These are phyloP conservation scores for Leptodirus hochenwartii DNA, from an alignment of 2,888 invertebrate genomes.

Conservation along the genomic window DNA sequence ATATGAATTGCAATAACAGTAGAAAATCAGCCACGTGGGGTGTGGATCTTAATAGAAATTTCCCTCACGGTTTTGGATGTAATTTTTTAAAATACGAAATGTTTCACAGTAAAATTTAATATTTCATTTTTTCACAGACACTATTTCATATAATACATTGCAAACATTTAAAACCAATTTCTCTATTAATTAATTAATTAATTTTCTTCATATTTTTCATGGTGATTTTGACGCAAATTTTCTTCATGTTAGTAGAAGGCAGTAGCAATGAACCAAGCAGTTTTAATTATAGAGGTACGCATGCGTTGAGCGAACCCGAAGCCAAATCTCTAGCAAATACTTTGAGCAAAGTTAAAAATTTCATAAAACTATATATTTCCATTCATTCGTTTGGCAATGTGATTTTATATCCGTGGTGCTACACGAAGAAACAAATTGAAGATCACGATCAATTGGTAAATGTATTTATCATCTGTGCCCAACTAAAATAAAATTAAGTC, in stretches of 20 bases:
- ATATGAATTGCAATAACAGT: conserved; percentile 13
- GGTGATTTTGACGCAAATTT: not conserved
- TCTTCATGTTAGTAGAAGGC: conserved; percentile 10
- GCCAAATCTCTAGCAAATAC: conserved; percentile 15
- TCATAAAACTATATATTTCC: conserved; percentile 15
- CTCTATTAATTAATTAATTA: not conserved
- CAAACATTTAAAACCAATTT: too few species aligned
- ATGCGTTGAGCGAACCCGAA: conserved; percentile 18
- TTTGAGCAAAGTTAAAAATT: conserved; percentile 11
- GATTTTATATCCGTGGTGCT: conserved; percentile 17
- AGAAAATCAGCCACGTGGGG: conserved; percentile 11
- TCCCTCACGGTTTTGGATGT: conserved; percentile 15
- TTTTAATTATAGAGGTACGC: conserved; percentile 13
- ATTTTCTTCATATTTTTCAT: too few species aligned
- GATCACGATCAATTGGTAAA: conserved; percentile 13
- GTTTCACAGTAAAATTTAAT: too few species aligned
- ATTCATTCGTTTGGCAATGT: conserved; percentile 15
- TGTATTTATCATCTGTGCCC: not conserved
- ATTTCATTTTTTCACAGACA: too few species aligned
- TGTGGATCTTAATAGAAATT: conserved; percentile 17
- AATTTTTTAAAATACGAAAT: too few species aligned
- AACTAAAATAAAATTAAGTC: not conserved
- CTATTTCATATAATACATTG: too few species aligned
- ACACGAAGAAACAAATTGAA: conserved; percentile 9
- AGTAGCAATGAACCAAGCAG: conserved; percentile 13